Conservation (phyloP, 2,888 invertebrate genomes). For the Drosophila greeni region DNA sequence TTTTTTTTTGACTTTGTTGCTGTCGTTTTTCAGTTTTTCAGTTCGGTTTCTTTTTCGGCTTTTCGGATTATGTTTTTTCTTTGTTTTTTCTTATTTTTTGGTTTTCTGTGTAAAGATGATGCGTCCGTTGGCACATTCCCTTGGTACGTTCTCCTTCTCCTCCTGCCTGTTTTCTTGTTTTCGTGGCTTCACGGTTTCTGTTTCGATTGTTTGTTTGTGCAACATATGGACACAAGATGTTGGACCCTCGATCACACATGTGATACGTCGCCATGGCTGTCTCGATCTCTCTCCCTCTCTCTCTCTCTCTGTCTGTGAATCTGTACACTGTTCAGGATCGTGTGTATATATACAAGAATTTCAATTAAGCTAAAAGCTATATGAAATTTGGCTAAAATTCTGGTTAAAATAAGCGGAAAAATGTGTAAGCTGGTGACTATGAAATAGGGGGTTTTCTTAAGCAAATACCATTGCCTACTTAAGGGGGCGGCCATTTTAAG, state of each 20-base stretch:
- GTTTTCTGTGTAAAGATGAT: conserved; percentile 40
- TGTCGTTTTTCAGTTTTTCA: conserved; percentile 9
- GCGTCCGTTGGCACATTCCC: conserved; percentile 39
- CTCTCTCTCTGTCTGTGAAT: conserved; percentile 2
- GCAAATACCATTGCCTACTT: background rate
- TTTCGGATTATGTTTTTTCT: conserved; percentile 15
- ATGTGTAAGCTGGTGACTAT: background rate
- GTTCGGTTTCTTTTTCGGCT: conserved; percentile 21
- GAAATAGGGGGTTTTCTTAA: background rate
- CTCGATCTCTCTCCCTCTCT: background rate
- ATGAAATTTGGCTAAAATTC: background rate
- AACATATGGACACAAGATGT: conserved; percentile 70
- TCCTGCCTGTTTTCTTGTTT: conserved; percentile 13
- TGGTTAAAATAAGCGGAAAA: background rate
- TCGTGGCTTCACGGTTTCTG: conserved; percentile 26
- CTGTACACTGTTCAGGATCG: conserved; percentile 15
- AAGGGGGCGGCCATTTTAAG: too few relatives aligned
- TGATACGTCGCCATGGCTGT: conserved; percentile 12
- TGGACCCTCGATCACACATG: conserved; percentile 55
- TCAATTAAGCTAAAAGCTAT: background rate
- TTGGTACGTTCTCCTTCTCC: conserved; percentile 15
- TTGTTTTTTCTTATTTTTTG: conserved; percentile 14
- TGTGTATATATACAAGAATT: background rate
- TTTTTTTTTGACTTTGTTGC: conserved; percentile 23
- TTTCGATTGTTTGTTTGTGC: conserved; percentile 66